A percentile compares a stretch with the other conserved stretches of the same genome.
Conservation (phyloP, 2,888 invertebrate genomes). For the Aricia artaxerxes region DNA sequence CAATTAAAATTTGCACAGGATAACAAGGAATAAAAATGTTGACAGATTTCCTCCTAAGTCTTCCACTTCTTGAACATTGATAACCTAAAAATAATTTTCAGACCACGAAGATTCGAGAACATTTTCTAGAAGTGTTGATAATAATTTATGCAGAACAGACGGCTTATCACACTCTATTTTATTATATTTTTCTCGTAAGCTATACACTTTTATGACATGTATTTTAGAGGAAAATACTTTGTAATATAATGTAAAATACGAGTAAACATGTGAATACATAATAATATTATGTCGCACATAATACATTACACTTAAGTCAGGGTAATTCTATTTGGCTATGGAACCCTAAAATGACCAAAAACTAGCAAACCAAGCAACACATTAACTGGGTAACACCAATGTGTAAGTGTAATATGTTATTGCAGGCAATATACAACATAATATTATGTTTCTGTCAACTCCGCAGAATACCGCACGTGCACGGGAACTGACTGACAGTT, state of each 20-base stretch:
- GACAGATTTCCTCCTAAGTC: too few relatives aligned
- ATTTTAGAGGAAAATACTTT: neutral
- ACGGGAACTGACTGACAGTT: neutral
- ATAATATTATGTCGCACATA: neutral
- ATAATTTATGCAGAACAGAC: neutral
- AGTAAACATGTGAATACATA: neutral
- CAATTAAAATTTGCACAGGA: too few relatives aligned
- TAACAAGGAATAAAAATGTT: too few relatives aligned
- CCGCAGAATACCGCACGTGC: neutral
- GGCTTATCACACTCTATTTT: neutral
- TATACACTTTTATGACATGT: neutral
- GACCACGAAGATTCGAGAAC: too few relatives aligned
- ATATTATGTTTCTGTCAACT: neutral
- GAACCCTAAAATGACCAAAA: neutral
- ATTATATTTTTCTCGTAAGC: neutral
- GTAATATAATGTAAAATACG: neutral
- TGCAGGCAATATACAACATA: neutral
- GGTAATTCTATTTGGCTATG: neutral
- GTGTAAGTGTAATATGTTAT: neutral
- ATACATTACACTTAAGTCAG: neutral
- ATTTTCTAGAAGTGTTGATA: neutral
- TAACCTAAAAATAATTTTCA: too few relatives aligned
- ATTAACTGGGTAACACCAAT: neutral
- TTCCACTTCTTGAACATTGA: too few relatives aligned
- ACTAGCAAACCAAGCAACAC: neutral